Evolutionary conservation across 2,888 invertebrate genomes (phyloP).

Genomic region (Diaprepes abbreviatus): DNA sequence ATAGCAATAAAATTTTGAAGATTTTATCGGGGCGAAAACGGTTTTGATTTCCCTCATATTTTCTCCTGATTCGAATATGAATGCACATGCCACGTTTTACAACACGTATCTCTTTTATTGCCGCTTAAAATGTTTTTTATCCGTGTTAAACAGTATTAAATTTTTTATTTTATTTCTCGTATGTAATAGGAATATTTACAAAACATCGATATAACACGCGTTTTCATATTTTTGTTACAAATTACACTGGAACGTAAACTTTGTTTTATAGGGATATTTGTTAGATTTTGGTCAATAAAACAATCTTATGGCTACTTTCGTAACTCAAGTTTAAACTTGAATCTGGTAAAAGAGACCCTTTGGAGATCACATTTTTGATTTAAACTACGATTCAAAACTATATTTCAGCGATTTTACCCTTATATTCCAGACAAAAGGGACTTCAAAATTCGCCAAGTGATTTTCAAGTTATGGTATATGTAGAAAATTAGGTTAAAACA

Average conservation of each 20-base stretch:
- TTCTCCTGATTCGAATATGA: constrained; percentile 45
- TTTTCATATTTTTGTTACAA: constrained; percentile 20
- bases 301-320: no score
- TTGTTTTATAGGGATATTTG: not conserved
- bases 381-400: no score
- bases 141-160: constrained; percentile 44
- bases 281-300: no score
- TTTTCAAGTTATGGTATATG: no score
- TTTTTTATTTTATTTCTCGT: constrained; percentile 42
- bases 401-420: no score
- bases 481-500: no score
- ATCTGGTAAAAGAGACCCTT: no score
- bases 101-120: constrained; percentile 47
- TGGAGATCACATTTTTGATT: no score
- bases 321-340: no score
- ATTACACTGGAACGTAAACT: constrained; percentile 14
- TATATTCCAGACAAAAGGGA: no score
- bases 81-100: constrained; percentile 41
- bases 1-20: constrained; percentile 59
- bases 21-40: constrained; percentile 47
- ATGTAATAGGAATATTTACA: constrained; percentile 34
- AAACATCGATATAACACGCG: constrained; percentile 34
- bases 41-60: constrained; percentile 48
- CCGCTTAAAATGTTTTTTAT: constrained; percentile 45
- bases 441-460: no score